These are phyloP conservation scores for Pipistrellus pipistrellus DNA, from an alignment of 2,797 vertebrate species.

Conservation along the genomic window DNA sequence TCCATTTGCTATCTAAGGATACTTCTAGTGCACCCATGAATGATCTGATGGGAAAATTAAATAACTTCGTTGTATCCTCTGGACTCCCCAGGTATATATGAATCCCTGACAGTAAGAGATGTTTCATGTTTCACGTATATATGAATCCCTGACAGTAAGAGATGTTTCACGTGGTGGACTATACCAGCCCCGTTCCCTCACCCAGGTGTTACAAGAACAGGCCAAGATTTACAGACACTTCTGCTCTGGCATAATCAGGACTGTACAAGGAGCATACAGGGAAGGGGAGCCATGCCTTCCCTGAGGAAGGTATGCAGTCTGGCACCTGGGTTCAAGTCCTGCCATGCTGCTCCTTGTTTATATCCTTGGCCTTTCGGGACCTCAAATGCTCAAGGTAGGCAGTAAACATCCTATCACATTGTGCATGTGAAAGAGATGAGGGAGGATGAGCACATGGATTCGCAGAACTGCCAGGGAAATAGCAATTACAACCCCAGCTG, in stretches of 20 bases:
- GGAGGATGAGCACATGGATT: neutral
- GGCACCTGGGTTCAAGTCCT: neutral
- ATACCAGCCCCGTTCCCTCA: neutral
- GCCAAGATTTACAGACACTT: neutral
- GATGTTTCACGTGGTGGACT: neutral
- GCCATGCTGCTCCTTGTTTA: neutral
- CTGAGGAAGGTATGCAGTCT: neutral
- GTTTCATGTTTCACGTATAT: too few species aligned
- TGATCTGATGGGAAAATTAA: conserved; percentile 16
- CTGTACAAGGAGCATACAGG: neutral
- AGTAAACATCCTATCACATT: conserved; percentile 17
- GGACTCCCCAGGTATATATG: neutral
- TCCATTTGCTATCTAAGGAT: neutral
- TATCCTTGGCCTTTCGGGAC: neutral
- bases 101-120: neutral
- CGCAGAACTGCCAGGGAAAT: neutral
- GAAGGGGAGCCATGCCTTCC: neutral
- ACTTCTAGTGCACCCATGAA: neutral
- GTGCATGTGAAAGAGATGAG: neutral
- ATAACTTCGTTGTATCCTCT: neutral
- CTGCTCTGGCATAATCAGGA: neutral
- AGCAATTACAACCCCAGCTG: conserved; percentile 15
- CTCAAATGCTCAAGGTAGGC: neutral
- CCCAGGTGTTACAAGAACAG: neutral
- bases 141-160: neutral